A percentile compares a stretch with the other conserved stretches of the same genome.
Evolutionary conservation across 2,113 vertebrate genomes (phyloP).

Genomic region (Parus major): DNA sequence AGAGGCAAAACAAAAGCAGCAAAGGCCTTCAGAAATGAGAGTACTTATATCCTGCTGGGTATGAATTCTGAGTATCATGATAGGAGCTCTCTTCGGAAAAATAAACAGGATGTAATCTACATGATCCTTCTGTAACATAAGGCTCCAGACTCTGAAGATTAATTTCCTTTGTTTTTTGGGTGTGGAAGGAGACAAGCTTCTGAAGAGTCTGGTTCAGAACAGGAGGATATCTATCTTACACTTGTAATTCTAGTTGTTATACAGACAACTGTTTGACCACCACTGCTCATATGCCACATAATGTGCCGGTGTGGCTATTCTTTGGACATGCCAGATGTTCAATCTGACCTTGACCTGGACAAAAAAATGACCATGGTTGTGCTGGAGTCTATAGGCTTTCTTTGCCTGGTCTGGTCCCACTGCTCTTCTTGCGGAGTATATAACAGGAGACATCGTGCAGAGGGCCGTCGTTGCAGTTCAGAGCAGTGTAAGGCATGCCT

Average conservation of each 20-base stretch:
- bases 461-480: neutral
- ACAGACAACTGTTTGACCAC: neutral
- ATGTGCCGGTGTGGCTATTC: neutral
- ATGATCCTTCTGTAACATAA: neutral
- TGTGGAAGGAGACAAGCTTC: neutral
- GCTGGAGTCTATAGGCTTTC: neutral
- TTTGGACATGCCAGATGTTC: neutral
- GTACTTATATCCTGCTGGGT: neutral
- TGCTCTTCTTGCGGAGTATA: neutral
- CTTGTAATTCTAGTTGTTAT: neutral
- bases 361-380: neutral
- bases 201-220: neutral
- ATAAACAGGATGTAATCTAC: neutral
- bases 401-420: neutral
- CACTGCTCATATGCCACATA: fast-evolving
- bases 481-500: neutral
- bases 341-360: neutral
- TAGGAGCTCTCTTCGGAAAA: neutral
- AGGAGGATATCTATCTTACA: neutral
- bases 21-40: neutral
- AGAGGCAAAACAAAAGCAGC: neutral
- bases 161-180: neutral
- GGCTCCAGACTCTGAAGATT: neutral
- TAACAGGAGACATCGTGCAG: neutral
- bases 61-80: neutral